Percentiles rank a stretch among this genome's conserved stretches.
Evolutionary conservation across 53 echinoderm and acorn worm species (phyloP).

Genomic region (Holothuria leucospilota): DNA sequence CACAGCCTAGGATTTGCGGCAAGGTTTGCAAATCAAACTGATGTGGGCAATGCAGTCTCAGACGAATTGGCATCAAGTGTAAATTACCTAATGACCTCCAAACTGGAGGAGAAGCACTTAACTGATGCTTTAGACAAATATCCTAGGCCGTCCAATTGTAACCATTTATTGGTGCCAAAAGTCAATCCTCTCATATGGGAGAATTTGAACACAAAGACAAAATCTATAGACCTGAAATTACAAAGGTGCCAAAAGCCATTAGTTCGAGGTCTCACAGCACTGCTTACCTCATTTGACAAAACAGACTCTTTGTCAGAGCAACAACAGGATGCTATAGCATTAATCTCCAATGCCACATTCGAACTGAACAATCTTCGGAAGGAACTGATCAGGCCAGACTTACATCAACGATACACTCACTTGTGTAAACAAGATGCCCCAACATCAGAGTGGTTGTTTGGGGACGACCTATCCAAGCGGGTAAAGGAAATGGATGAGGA

Average conservation of each 20-base stretch:
- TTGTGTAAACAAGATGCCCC: not conserved
- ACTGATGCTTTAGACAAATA: conserved; percentile 16
- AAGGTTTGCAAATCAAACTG: not conserved
- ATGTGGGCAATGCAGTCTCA: conserved; percentile 7
- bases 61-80: conserved; percentile 12
- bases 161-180: conserved; percentile 15
- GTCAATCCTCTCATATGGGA: conserved; percentile 34
- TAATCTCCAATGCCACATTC: conserved; percentile 28
- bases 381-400: conserved; percentile 36
- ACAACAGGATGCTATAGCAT: conserved; percentile 20
- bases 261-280: not conserved
- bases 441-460: conserved; percentile 38
- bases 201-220: conserved; percentile 26
- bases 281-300: conserved; percentile 1
- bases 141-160: conserved; percentile 1
- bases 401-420: not conserved
- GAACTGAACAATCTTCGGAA: conserved; percentile 26
- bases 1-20: too few relatives aligned
- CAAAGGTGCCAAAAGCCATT: too few relatives aligned
- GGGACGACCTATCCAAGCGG: conserved; percentile 52
- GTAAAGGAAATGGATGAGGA: conserved; percentile 62
- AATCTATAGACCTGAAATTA: not conserved
- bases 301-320: not conserved
- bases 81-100: too few relatives aligned
- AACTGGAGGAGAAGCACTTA: conserved; percentile 22